phyloP scores from a whole-genome alignment of 2,113 vertebrate species.

The Rhinopithecus roxellana region DNA sequence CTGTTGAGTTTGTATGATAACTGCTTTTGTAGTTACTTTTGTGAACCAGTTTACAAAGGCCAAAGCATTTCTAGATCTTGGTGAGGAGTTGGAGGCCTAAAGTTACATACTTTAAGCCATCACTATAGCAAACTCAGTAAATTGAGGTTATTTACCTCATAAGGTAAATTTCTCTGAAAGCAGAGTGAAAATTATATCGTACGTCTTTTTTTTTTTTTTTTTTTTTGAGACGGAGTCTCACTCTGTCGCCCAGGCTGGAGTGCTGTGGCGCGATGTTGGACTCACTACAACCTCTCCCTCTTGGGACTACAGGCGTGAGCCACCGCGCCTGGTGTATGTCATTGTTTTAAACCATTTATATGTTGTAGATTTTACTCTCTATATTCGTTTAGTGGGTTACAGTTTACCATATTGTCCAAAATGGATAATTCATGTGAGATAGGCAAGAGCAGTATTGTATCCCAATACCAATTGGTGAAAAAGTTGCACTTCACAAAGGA shows the following conservation, averaged over 20 bases:
- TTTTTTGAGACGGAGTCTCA: no score
- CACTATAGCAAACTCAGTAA: not conserved
- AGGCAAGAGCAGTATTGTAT: not conserved
- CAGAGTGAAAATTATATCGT: slow-evolving; percentile 32
- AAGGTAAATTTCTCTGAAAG: not conserved
- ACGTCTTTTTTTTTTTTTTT: no score
- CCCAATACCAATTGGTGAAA: not conserved
- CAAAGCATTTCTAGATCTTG: slow-evolving; percentile 19
- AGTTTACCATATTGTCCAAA: slow-evolving; percentile 13
- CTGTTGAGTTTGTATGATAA: not conserved
- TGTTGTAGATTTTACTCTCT: slow-evolving; percentile 7
- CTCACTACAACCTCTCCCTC: no score
- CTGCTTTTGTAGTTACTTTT: slow-evolving; percentile 41
- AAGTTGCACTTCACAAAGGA: slow-evolving; percentile 30
- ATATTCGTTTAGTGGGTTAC: not conserved
- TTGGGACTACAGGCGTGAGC: no score
- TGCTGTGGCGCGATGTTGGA: rapidly evolving
- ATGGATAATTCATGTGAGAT: not conserved
- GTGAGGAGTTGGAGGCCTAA: not conserved
- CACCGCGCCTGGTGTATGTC: no score
- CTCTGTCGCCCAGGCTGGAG: no score
- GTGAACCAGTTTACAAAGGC: not conserved
- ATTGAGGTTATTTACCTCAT: slow-evolving; percentile 33
- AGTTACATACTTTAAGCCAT: not conserved
- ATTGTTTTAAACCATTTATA: not conserved